Evolutionary conservation across 1,140 invertebrate genomes (phyloP).

Genomic region (Nephotettix cincticeps): DNA sequence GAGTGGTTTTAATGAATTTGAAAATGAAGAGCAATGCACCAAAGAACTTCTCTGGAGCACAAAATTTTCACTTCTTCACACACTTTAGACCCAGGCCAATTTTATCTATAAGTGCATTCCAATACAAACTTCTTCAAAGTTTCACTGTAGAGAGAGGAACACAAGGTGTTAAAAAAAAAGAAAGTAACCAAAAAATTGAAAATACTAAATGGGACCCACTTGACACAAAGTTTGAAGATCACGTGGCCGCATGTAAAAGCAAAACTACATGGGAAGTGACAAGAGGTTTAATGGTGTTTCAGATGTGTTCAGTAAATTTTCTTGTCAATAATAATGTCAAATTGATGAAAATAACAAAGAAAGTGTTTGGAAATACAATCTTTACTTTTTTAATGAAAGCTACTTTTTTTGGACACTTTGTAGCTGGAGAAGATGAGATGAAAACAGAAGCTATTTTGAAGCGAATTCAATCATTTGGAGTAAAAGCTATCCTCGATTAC

Average conservation of each 20-base stretch:
- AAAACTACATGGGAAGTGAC: slow-evolving; percentile 93
- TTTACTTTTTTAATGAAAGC: slow-evolving; percentile 86
- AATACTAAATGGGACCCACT: slow-evolving; percentile 51
- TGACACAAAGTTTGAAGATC: slow-evolving; percentile 84
- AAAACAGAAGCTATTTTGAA: slow-evolving; percentile 81
- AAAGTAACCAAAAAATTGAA: too few relatives aligned
- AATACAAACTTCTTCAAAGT: too few relatives aligned
- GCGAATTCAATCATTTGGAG: slow-evolving; percentile 87
- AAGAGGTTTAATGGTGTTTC: slow-evolving; percentile 89
- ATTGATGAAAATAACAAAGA: slow-evolving; percentile 82
- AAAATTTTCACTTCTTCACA: too few relatives aligned
- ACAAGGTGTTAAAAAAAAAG: too few relatives aligned
- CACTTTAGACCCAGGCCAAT: too few relatives aligned
- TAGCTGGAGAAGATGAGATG: slow-evolving; percentile 89
- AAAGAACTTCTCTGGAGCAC: too few relatives aligned
- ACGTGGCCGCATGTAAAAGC: slow-evolving; percentile 81
- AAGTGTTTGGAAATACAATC: slow-evolving; percentile 78
- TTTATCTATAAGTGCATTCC: too few relatives aligned
- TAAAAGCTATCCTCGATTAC: slow-evolving; percentile 98
- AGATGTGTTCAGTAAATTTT: slow-evolving; percentile 84
- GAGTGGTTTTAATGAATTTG: too few relatives aligned
- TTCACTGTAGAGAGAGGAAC: too few relatives aligned
- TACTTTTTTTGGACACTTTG: slow-evolving; percentile 98
- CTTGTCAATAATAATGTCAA: slow-evolving; percentile 93
- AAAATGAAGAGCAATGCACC: too few relatives aligned